Evolutionary conservation across 2,113 vertebrate genomes (phyloP).

Genomic region (Pyxicephalus adspersus): DNA sequence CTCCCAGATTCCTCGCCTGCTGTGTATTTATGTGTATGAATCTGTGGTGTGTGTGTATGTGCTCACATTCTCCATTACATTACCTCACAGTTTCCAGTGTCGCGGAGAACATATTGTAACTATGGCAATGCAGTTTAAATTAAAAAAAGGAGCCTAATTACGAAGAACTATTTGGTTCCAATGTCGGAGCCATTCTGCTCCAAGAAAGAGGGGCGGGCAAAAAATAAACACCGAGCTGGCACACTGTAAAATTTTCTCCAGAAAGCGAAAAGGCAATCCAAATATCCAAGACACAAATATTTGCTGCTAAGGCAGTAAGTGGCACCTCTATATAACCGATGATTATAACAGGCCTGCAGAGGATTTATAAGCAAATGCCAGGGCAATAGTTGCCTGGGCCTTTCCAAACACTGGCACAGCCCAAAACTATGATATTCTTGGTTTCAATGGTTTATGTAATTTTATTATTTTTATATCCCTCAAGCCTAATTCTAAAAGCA

Average conservation of each 20-base stretch:
- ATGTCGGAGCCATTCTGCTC: slow-evolving; percentile 27
- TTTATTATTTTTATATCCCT: not conserved
- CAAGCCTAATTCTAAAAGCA: too few relatives aligned
- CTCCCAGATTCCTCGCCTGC: slow-evolving; percentile 46
- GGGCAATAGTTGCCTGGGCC: not conserved
- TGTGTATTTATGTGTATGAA: slow-evolving; percentile 42
- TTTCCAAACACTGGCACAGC: not conserved
- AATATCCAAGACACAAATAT: slow-evolving; percentile 27
- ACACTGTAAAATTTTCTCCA: not conserved
- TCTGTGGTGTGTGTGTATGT: slow-evolving; percentile 26
- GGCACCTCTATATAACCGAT: slow-evolving; percentile 7
- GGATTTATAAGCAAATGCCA: not conserved
- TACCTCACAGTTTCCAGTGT: slow-evolving; percentile 53
- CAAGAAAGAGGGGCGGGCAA: slow-evolving; percentile 20
- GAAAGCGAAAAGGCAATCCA: slow-evolving; percentile 12
- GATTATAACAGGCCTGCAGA: slow-evolving; percentile 3
- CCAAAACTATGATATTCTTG: not conserved
- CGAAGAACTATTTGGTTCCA: slow-evolving; percentile 26
- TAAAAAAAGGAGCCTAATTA: slow-evolving; percentile 33
- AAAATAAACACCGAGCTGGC: slow-evolving; percentile 27
- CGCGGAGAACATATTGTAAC: slow-evolving; percentile 34
- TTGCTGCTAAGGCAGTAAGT: slow-evolving; percentile 24
- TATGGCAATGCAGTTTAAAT: slow-evolving; percentile 43
- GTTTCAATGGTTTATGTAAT: not conserved
- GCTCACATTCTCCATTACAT: slow-evolving; percentile 45